phyloP scores from a whole-genome alignment of 2,113 vertebrate species.

The Amblyopsis rosae region DNA sequence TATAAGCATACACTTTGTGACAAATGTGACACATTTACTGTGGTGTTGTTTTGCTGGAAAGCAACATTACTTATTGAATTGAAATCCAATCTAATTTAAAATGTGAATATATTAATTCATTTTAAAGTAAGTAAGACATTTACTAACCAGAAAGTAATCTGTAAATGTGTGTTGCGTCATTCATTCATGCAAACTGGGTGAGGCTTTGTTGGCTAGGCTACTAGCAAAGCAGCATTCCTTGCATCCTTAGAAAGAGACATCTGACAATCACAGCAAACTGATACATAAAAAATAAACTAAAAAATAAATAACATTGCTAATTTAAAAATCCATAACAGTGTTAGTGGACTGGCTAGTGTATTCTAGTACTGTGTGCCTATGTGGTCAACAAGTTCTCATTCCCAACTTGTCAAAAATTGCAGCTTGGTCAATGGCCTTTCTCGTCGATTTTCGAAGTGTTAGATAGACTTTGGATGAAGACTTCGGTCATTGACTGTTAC shows the following conservation, averaged over 20 bases:
- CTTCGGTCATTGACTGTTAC: too few species aligned
- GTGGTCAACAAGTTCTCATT: too few species aligned
- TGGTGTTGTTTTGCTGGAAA: background rate
- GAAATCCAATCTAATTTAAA: background rate
- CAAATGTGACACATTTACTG: background rate
- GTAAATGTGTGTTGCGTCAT: background rate
- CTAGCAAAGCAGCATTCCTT: slow-evolving; percentile 28
- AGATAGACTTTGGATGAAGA: too few species aligned
- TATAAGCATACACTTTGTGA: background rate
- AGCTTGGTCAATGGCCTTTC: too few species aligned
- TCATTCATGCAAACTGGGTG: too few species aligned
- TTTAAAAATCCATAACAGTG: background rate
- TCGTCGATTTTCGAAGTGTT: too few species aligned
- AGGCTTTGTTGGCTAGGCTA: background rate
- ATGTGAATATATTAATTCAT: background rate
- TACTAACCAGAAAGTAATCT: background rate
- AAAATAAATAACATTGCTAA: slow-evolving; percentile 20
- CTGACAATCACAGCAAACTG: background rate
- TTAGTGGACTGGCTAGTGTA: background rate
- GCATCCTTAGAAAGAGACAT: background rate
- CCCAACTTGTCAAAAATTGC: too few species aligned
- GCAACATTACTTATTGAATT: background rate
- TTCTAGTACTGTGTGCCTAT: too few species aligned
- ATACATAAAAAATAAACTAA: slow-evolving; percentile 1
- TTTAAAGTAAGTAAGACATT: background rate